phyloP scores from a whole-genome alignment of 1,140 invertebrate species.

The Drosophila triauraria region DNA sequence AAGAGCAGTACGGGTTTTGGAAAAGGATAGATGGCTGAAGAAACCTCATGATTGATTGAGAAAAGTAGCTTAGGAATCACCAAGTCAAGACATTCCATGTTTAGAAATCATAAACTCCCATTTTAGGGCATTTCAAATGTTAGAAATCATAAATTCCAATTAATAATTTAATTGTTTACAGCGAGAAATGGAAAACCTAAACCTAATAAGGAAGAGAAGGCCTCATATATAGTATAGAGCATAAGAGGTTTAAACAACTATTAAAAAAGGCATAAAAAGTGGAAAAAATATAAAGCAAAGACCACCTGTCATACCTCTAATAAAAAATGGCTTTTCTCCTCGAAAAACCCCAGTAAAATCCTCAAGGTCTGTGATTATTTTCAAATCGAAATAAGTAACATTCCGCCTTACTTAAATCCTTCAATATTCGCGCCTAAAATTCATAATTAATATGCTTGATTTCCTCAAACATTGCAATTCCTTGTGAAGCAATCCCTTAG shows the following conservation, averaged over 20 bases:
- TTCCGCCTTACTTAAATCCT: no score
- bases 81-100: no score
- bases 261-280: background rate
- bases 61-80: background rate
- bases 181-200: no score
- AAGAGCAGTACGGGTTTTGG: background rate
- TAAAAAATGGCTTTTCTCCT: background rate
- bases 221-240: no score
- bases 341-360: background rate
- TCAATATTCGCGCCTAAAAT: background rate
- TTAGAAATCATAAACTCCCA: no score
- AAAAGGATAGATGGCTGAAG: background rate
- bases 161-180: no score
- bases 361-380: background rate
- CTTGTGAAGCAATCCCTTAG: constrained; percentile 40
- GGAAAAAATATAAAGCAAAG: background rate
- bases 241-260: no score
- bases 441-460: background rate
- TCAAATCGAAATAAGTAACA: background rate
- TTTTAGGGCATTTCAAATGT: no score
- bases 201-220: no score
- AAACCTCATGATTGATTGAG: background rate
- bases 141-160: no score
- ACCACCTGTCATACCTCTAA: background rate
- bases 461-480: background rate